Base-by-base conservation (phyloP, 2,797 vertebrate genomes). In the Rhynchonycteris naso region DNA sequence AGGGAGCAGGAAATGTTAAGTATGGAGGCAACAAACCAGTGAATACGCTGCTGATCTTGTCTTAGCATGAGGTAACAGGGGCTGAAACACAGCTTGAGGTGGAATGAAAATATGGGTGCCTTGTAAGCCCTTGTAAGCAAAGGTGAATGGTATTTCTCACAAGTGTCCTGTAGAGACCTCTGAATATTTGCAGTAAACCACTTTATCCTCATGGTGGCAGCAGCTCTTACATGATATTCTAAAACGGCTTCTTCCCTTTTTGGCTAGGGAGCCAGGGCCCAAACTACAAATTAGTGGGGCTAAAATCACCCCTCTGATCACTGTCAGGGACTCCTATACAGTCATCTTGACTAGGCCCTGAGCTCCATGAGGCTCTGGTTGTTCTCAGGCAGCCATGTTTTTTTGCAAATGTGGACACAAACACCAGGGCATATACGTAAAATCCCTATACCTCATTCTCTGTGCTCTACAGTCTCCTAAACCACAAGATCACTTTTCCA, bases 201-300 rank as follows among this genome's bases (percentile, higher is more conserved):
- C 26, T 69, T 66, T 30, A 58, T 75, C 96, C 96, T 94, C 90
- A 33, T 1, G 93, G 88, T 82, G 96, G 95, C 95, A 96, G 96
- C 90, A 97, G 88, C 58, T 83, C 84, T 90, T 63, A 65, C 1
- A 8, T 0, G 66, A 19, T 14, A 78, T 50, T 76, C 76, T 65
- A 15, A 28, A 58, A 65, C 12, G 21, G 21, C 21, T 26, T 61
- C 21, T 26, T 61, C 59, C 52, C 50, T 52, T 74, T 4, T 6
- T 15, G n/a, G n/a, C 21, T 74, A 68, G 69, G 26, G 33, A 92
- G 58, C 63, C 59, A 35, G n/a, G 59, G 61, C 26, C 82, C 90
- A 30, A 15, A 63, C 26, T 35, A 28, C 38, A 88, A 7, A 68
- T 15, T 0, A 58, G 61, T 54, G 66, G 5, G 47, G 59, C 71